phyloP scores from a whole-genome alignment of 2,888 invertebrate genomes.

The Standfussiana lucernea region DNA sequence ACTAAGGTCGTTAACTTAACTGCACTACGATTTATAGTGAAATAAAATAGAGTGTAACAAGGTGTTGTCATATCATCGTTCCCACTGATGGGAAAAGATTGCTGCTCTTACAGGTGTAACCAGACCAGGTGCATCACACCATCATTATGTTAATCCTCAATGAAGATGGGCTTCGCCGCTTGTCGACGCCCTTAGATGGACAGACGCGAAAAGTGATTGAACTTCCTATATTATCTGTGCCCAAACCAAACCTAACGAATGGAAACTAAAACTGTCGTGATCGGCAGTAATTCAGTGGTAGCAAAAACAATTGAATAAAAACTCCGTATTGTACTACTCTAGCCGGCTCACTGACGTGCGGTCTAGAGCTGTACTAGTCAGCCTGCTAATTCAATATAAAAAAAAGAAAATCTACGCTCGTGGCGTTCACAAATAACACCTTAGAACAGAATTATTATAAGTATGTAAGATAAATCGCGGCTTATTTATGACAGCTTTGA shows the following conservation, averaged over 20 bases:
- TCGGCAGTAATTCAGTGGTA: not conserved
- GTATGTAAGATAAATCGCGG: not conserved
- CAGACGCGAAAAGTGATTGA: not conserved
- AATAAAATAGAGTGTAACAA: conserved; percentile 8
- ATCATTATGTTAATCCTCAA: not conserved
- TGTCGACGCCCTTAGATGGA: not conserved
- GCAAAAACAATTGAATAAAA: not conserved
- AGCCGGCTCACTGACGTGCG: not conserved
- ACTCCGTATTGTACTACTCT: not conserved
- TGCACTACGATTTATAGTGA: conserved; percentile 3
- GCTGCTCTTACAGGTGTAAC: not conserved
- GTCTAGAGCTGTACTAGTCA: not conserved
- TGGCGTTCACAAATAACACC: not conserved
- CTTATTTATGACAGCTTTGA: not conserved
- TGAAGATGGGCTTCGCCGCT: not conserved
- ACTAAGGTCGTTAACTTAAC: conserved; percentile 17
- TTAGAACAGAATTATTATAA: not conserved
- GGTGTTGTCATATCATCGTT: not conserved
- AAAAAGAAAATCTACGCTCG: not conserved
- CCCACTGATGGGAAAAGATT: not conserved
- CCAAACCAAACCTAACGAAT: not conserved
- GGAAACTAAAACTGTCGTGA: not conserved
- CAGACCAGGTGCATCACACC: not conserved
- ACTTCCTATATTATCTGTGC: too few relatives aligned
- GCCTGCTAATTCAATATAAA: not conserved